Conservation (phyloP, 2,888 invertebrate species). For the Aporophyla lueneburgensis region DNA sequence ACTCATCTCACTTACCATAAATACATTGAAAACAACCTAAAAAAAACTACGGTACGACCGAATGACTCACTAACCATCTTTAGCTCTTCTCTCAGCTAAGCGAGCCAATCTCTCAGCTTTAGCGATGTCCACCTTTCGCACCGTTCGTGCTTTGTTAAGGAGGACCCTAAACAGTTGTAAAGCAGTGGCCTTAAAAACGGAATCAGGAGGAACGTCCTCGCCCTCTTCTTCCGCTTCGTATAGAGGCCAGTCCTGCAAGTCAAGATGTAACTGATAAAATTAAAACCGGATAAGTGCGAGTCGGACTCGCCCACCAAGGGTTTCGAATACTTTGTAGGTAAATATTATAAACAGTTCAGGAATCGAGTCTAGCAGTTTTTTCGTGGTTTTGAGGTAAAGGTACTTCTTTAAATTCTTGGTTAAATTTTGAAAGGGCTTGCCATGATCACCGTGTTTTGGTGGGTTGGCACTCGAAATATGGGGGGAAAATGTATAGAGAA, state of each 20-base stretch:
- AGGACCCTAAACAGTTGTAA: constrained; percentile 84
- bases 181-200: constrained; percentile 86
- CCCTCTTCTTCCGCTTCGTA: constrained; percentile 73
- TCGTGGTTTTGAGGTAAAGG: no score
- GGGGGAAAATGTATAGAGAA: no score
- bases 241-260: constrained; percentile 79
- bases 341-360: no score
- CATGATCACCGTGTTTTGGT: no score
- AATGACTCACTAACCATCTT: constrained; percentile 80
- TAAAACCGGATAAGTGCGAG: no score
- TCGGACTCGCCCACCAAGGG: no score
- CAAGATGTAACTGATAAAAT: not conserved
- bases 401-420: no score
- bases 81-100: constrained; percentile 89
- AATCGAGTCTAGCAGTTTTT: no score
- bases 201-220: constrained; percentile 72
- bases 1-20: not conserved
- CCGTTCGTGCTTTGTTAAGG: constrained; percentile 79
- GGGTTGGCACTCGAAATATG: no score
- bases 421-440: no score
- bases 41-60: not conserved
- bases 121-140: constrained; percentile 79
- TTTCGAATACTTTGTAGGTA: no score
- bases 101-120: constrained; percentile 86
- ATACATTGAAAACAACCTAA: not conserved